Conservation (phyloP, 2,113 vertebrate genomes). For the Todiramphus chloris region DNA sequence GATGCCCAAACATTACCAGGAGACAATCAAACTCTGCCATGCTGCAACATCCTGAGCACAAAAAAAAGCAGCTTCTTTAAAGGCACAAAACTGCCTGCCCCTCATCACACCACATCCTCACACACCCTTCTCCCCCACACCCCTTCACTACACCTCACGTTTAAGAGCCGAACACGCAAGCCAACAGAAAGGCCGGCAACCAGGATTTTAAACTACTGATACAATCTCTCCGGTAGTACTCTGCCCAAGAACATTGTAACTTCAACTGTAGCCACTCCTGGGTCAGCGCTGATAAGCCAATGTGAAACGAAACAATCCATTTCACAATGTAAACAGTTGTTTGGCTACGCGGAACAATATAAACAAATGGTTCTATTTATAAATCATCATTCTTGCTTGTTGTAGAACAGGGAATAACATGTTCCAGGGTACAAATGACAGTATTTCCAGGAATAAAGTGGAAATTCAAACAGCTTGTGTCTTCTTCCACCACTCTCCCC, state of each 20-base stretch:
- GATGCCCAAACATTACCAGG: no score
- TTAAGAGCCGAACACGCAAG: background rate
- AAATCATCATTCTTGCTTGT: background rate
- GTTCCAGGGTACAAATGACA: background rate
- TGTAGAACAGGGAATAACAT: background rate
- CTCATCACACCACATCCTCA: background rate
- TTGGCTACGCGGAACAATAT: background rate
- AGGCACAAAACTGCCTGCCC: background rate
- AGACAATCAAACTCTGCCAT: background rate
- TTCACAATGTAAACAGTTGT: background rate
- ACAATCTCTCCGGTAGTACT: background rate
- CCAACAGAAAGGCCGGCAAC: background rate
- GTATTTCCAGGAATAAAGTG: background rate
- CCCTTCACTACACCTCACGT: no score
- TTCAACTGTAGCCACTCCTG: background rate
- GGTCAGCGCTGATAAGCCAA: background rate
- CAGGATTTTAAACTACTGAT: background rate
- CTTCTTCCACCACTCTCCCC: background rate
- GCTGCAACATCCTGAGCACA: background rate
- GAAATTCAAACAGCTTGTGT: background rate
- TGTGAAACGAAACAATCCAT: background rate
- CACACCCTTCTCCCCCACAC: rapidly evolving
- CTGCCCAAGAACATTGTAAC: background rate
- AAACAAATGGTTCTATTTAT: conserved; percentile 5
- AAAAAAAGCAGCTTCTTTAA: background rate